These are phyloP conservation scores for Mactromeris polynyma DNA, from an alignment of 2,888 invertebrate species.

Conservation along the genomic window DNA sequence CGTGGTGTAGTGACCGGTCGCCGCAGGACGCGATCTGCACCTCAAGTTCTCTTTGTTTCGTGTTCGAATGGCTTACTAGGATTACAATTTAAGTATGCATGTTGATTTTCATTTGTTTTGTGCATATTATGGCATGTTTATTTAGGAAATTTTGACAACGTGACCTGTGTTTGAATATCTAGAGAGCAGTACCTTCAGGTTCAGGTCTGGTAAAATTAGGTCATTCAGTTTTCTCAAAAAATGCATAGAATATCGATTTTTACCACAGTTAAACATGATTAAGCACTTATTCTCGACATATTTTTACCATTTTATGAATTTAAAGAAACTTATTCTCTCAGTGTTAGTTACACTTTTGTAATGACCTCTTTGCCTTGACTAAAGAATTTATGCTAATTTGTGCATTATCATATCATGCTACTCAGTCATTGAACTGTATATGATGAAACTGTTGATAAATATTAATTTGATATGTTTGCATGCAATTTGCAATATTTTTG, in stretches of 20 bases:
- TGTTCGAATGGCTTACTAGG: slow-evolving; percentile 18
- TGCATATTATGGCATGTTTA: not conserved
- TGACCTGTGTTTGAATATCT: slow-evolving; percentile 47
- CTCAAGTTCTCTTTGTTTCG: slow-evolving; percentile 35
- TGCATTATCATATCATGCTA: not conserved
- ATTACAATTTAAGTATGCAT: not conserved
- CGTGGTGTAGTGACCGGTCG: slow-evolving; percentile 44
- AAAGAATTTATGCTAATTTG: slow-evolving; percentile 5
- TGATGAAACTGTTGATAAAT: not conserved
- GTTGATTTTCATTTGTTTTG: not conserved
- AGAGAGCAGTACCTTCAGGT: slow-evolving; percentile 28
- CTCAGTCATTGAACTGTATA: not conserved
- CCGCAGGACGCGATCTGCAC: slow-evolving; percentile 40
- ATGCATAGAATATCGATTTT: slow-evolving; percentile 3
- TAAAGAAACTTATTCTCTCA: not conserved
- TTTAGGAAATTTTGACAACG: not conserved
- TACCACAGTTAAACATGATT: not conserved
- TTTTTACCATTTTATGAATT: not conserved
- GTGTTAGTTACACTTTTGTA: not conserved
- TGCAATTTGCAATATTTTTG: not conserved
- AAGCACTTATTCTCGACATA: not conserved
- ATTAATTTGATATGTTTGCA: not conserved
- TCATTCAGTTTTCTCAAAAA: not conserved
- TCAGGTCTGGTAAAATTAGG: slow-evolving; percentile 37
- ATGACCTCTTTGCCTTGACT: slow-evolving; percentile 4